Base-by-base conservation (phyloP, 1,140 invertebrate genomes). In the Probaryconus sp. region DNA sequence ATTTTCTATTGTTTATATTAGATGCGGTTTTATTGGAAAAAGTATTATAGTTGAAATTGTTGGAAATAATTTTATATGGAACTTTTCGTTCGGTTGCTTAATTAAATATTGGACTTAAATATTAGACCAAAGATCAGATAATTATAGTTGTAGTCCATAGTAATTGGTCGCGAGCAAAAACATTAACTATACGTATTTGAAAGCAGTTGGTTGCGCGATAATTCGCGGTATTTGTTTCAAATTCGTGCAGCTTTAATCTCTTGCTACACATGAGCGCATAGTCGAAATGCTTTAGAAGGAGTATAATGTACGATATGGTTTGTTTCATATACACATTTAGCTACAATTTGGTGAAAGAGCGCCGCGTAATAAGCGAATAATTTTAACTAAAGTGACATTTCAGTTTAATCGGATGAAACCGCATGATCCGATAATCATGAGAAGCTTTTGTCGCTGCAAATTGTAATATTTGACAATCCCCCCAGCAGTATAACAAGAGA, bases 341-440 rank as follows among this genome's bases (percentile, higher is more conserved):
- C 17, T 65, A 42, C 14, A 65, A 58, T 72, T 61, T 53, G 48
- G 60, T 40, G 61, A 65, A 67, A 73, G 51, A 53, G 61, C 55
- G 14, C 3, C 16, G 16, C 48, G 45, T 73, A 73, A 67, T 67
- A 73, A 67, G 70, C 70, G 61, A 67, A 67, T 61, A 73, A 73
- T 73, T 65, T 73, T 61, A 67, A 65, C 70, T 61, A 60, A 67
- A 67, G 55, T 73, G 70, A 73, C 61, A 67, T 73, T 73, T 73
- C 37, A 51, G 63, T 73, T 73, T 73, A 67, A 73, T 73, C 63
- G 56, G 63, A 67, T 63, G 70, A 74, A 74, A 74, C 56, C 55
- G 35, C 56, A 56, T 61, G 56, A 74, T 67, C 63, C 63, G 63
- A 63, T 67, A 74, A 67, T 68, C 63, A 63, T 56, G 63, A 68